A percentile compares a stretch with the other conserved stretches of the same genome.
These are phyloP conservation scores for Theonella swinhoei DNA, from an alignment of 37 sponge, comb jelly and placozoan genomes.

Conservation along the genomic window DNA sequence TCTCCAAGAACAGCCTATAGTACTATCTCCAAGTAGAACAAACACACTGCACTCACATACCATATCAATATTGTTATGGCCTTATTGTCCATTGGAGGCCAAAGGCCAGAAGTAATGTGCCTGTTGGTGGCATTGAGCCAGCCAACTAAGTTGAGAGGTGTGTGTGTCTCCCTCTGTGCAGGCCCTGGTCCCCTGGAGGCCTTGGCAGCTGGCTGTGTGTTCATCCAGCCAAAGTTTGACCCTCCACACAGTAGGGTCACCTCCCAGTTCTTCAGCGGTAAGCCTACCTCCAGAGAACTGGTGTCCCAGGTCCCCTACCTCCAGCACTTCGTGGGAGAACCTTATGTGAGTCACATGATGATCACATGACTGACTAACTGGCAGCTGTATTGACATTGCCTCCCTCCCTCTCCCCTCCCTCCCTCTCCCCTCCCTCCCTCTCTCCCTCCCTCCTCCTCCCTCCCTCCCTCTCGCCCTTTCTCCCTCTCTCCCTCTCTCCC, in stretches of 20 bases:
- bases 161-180: not conserved
- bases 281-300: conserved; percentile 69
- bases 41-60: no score
- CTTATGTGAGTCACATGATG: conserved; percentile 64
- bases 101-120: no score
- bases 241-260: conserved; percentile 49
- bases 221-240: conserved; percentile 74
- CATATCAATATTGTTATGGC: no score
- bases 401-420: not conserved
- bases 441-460: conserved; percentile 28
- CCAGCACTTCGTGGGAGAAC: conserved; percentile 78
- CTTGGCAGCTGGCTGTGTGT: conserved; percentile 72
- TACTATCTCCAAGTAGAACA: no score
- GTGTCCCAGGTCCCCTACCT: conserved; percentile 80
- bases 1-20: no score
- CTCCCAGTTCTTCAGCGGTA: conserved; percentile 58
- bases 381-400: not conserved
- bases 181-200: conserved; percentile 84
- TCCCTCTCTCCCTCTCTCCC: conserved; percentile 24
- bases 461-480: conserved; percentile 9
- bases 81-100: no score
- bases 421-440: conserved; percentile 28
- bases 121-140: no score
- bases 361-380: not conserved
- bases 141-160: no score